Evolutionary conservation across 2,888 invertebrate species (phyloP).

Genomic region (Oxyteleia sp.): DNA sequence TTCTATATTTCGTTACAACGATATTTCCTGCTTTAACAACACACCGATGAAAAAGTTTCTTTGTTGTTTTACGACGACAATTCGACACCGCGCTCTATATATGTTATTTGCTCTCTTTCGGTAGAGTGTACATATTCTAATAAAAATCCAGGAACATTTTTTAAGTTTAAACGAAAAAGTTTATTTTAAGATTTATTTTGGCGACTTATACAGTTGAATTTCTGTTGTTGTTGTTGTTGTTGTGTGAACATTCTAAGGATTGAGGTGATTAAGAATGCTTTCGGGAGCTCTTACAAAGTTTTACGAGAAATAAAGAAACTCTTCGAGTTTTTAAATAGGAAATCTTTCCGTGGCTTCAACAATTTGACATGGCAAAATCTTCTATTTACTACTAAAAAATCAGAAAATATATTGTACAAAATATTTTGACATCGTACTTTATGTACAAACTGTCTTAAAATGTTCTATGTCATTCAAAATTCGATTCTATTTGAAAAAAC

Average conservation of each 20-base stretch:
- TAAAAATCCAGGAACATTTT: background rate
- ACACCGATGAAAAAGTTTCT: background rate
- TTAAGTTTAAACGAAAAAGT: conserved; percentile 2
- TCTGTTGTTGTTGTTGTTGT: background rate
- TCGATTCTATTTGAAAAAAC: too few relatives aligned
- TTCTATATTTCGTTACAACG: background rate
- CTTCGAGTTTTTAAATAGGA: background rate
- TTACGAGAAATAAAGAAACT: too few relatives aligned
- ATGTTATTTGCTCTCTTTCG: background rate
- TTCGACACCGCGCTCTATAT: background rate
- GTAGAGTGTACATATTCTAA: background rate
- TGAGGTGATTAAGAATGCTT: background rate
- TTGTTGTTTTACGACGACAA: conserved; percentile 4
- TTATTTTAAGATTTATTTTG: too few relatives aligned
- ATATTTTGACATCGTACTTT: too few relatives aligned
- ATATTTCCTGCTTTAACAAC: conserved; percentile 5
- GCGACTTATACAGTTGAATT: background rate
- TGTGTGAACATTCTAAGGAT: background rate
- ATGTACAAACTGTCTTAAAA: too few relatives aligned
- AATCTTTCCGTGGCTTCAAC: background rate
- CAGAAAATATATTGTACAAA: too few relatives aligned
- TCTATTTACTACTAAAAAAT: too few relatives aligned
- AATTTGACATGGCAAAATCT: too few relatives aligned
- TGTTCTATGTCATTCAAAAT: too few relatives aligned
- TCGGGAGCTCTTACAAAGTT: background rate